These are phyloP conservation scores for Orgyia antiqua DNA, from an alignment of 2,888 invertebrate species.

Conservation along the genomic window DNA sequence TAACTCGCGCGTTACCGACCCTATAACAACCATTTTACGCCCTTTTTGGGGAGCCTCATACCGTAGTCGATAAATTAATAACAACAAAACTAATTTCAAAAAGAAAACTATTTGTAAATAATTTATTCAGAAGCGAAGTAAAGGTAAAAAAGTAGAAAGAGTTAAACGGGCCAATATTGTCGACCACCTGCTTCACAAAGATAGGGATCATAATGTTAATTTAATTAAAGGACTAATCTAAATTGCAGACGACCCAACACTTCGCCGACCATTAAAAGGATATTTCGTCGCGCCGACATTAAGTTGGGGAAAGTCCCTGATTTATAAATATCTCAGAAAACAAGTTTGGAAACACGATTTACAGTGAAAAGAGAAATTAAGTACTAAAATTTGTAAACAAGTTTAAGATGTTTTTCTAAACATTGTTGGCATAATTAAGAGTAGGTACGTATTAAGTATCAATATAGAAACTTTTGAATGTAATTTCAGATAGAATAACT, in stretches of 20 bases:
- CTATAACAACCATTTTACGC: too few species aligned
- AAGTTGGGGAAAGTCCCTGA: constrained; percentile 66
- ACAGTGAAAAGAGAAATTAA: constrained; percentile 47
- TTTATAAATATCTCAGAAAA: constrained; percentile 67
- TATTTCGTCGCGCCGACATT: constrained; percentile 58
- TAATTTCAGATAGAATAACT: too few species aligned
- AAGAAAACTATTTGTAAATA: too few species aligned
- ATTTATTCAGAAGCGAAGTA: too few species aligned
- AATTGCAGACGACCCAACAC: constrained; percentile 77
- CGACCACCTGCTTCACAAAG: constrained; percentile 69
- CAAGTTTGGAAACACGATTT: constrained; percentile 48
- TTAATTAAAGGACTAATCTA: constrained; percentile 79
- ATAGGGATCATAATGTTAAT: constrained; percentile 78
- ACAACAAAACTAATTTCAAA: too few species aligned
- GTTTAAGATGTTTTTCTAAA: not conserved
- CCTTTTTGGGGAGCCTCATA: too few species aligned
- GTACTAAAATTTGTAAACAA: constrained; percentile 35
- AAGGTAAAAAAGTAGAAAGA: constrained; percentile 47
- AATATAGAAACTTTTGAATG: too few species aligned
- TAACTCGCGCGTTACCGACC: too few species aligned
- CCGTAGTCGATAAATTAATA: too few species aligned
- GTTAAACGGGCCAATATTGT: constrained; percentile 61
- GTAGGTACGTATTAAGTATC: too few species aligned
- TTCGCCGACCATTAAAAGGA: constrained; percentile 73
- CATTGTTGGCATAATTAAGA: too few species aligned